Evolutionary conservation across 2,113 vertebrate genomes (phyloP).

Genomic region (Lipotes vexillifer): DNA sequence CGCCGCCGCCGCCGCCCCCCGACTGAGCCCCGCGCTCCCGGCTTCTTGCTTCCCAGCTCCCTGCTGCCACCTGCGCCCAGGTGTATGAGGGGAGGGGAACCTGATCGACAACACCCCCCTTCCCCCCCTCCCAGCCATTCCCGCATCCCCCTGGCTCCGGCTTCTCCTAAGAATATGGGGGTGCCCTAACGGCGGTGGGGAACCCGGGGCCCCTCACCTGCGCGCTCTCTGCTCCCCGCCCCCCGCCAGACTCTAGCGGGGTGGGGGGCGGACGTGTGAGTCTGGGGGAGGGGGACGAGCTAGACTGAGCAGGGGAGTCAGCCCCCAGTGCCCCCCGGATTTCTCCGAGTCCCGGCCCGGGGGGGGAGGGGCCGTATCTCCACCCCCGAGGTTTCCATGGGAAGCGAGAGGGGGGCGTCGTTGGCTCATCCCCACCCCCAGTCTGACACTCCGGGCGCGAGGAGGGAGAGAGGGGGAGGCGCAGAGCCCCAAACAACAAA

Average conservation of each 20-base stretch:
- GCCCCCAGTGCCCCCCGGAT: conserved; percentile 32
- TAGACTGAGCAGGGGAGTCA: not conserved
- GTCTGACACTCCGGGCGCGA: conserved; percentile 70
- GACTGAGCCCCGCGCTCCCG: conserved; percentile 70
- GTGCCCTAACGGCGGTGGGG: not conserved
- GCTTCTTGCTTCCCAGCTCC: conserved; percentile 65
- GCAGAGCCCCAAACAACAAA: conserved; percentile 74
- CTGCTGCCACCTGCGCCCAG: conserved; percentile 63
- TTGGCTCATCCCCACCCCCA: conserved; percentile 66
- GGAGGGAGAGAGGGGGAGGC: conserved; percentile 62
- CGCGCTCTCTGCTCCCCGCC: not conserved
- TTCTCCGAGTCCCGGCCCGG: conserved; percentile 38
- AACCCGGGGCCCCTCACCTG: conserved; percentile 50
- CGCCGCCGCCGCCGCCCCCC: conserved; percentile 71
- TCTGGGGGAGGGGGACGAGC: conserved; percentile 10
- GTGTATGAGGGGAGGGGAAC: conserved; percentile 45
- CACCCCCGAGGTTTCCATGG: conserved; percentile 63
- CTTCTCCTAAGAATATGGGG: not conserved
- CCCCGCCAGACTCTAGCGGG: conserved; percentile 25
- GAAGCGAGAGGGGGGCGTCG: conserved; percentile 61
- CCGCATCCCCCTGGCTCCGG: not conserved
- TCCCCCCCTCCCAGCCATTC: not conserved
- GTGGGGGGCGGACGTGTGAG: conserved; percentile 30
- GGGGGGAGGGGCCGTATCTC: conserved; percentile 58
- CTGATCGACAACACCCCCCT: not conserved